phyloP scores from a whole-genome alignment of 2,797 vertebrate species.

The Remorina albescens region DNA sequence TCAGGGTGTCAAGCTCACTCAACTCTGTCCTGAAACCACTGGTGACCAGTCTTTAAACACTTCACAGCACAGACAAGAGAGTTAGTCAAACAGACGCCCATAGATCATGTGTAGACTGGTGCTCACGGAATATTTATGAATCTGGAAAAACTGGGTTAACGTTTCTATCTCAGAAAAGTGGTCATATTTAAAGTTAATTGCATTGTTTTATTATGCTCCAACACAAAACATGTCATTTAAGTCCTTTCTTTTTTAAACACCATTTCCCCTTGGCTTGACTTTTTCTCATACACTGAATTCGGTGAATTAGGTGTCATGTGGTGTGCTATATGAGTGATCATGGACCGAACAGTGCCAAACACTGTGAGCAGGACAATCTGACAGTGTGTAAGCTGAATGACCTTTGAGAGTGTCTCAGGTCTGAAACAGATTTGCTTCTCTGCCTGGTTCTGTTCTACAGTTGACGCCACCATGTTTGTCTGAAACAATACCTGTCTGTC shows the following conservation, averaged over 20 bases:
- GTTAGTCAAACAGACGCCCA: neutral
- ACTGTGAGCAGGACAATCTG: slow-evolving; percentile 55
- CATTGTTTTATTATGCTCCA: slow-evolving; percentile 2
- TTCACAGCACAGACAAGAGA: neutral
- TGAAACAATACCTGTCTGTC: slow-evolving; percentile 65
- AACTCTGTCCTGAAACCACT: slow-evolving; percentile 27
- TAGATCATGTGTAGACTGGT: neutral
- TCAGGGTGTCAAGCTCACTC: slow-evolving; percentile 17
- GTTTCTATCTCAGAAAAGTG: slow-evolving; percentile 13
- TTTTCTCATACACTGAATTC: slow-evolving; percentile 13
- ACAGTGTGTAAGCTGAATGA: slow-evolving; percentile 9
- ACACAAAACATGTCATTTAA: neutral
- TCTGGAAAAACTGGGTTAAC: neutral
- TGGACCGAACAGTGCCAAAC: slow-evolving; percentile 39
- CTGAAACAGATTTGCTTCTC: slow-evolving; percentile 46
- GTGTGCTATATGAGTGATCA: slow-evolving; percentile 7
- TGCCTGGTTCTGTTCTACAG: slow-evolving; percentile 61
- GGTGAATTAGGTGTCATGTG: slow-evolving; percentile 19
- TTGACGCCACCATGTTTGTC: slow-evolving; percentile 66
- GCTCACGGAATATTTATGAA: neutral
- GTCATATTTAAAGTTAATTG: slow-evolving; percentile 2
- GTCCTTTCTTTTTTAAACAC: neutral
- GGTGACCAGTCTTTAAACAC: slow-evolving; percentile 37
- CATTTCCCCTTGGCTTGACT: slow-evolving; percentile 23
- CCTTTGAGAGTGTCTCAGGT: slow-evolving; percentile 36